Evolutionary conservation across 2,888 invertebrate genomes (phyloP).

Genomic region (Acrocyrtus sp.): DNA sequence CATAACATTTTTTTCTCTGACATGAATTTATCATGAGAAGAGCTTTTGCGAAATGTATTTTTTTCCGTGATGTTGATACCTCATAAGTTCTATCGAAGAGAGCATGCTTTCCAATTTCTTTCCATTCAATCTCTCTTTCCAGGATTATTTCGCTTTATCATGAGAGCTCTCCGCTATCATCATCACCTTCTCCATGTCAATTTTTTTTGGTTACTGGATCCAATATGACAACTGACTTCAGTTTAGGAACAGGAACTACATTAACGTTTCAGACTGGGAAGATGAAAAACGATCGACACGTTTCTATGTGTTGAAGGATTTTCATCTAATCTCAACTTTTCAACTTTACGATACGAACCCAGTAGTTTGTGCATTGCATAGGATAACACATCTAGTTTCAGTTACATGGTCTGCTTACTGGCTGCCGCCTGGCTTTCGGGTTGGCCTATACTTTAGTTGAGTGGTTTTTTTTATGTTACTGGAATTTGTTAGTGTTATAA

Average conservation of each 20-base stretch:
- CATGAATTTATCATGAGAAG: not conserved
- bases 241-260: conserved; percentile 27
- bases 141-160: no score
- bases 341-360: not conserved
- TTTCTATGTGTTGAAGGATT: not conserved
- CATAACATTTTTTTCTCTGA: no score
- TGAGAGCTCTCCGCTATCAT: no score
- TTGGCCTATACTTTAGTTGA: no score
- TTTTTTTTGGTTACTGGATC: conserved; percentile 24
- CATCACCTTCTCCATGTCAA: not conserved
- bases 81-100: not conserved
- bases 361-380: not conserved
- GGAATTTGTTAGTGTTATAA: not conserved
- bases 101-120: not conserved
- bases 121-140: no score
- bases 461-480: conserved; percentile 6
- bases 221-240: conserved; percentile 16
- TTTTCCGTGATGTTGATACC: not conserved
- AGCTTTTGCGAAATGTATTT: no score
- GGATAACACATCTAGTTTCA: no score
- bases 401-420: no score
- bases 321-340: not conserved
- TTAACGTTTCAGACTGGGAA: conserved; percentile 22
- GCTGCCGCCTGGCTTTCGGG: no score
- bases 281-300: conserved; percentile 29